These are phyloP conservation scores for Lamproptera curius DNA, from an alignment of 2,888 invertebrate species.

Conservation along the genomic window DNA sequence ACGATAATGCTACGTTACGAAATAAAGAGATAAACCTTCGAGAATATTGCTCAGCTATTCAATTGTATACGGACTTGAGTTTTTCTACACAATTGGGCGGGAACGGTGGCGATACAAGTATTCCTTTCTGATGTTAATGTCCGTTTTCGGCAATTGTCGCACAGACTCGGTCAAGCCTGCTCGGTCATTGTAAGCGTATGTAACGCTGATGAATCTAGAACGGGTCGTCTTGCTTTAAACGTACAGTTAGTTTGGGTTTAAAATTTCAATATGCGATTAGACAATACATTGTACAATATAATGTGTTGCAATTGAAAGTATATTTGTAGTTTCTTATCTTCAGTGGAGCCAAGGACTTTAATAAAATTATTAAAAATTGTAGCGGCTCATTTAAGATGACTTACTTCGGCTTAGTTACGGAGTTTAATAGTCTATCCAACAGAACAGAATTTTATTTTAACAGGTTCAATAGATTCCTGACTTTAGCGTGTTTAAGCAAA, in stretches of 20 bases:
- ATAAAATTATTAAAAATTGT: too few relatives aligned
- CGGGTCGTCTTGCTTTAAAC: not conserved
- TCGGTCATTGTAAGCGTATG: slow-evolving; percentile 7
- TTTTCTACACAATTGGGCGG: slow-evolving; percentile 9
- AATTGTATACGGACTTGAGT: slow-evolving; percentile 1
- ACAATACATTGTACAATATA: not conserved
- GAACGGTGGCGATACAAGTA: slow-evolving; percentile 11
- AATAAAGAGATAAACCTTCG: not conserved
- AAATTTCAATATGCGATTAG: not conserved
- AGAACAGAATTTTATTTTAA: too few relatives aligned
- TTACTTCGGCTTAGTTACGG: too few relatives aligned
- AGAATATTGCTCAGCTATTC: slow-evolving; percentile 1
- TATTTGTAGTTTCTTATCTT: not conserved
- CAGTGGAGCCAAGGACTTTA: too few relatives aligned
- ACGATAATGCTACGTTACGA: slow-evolving; percentile 6
- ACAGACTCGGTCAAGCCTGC: slow-evolving; percentile 14
- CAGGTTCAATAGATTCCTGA: too few relatives aligned
- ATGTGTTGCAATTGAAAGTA: not conserved
- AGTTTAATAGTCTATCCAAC: too few relatives aligned
- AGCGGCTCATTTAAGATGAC: too few relatives aligned
- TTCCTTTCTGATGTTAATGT: slow-evolving; percentile 18
- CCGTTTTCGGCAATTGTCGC: slow-evolving; percentile 16
- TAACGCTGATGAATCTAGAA: slow-evolving; percentile 1
- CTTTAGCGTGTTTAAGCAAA: too few relatives aligned
- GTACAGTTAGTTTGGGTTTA: slow-evolving; percentile 3